These are phyloP conservation scores for Coregonus ussuriensis DNA, from an alignment of 2,797 vertebrate genomes.

Conservation along the genomic window DNA sequence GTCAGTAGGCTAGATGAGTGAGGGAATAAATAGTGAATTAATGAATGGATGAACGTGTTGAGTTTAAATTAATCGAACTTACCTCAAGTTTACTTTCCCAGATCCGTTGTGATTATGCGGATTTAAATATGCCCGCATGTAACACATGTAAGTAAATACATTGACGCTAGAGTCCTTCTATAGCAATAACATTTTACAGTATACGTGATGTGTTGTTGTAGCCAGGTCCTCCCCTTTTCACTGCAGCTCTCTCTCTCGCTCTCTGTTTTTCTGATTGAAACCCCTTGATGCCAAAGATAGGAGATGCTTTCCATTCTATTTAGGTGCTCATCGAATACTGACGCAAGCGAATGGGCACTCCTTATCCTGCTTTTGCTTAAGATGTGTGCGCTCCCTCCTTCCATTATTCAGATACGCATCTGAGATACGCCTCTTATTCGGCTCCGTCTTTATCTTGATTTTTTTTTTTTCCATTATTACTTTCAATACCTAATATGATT, in stretches of 20 bases:
- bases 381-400: background rate
- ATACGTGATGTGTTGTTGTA: background rate
- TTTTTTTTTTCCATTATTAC: background rate
- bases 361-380: background rate
- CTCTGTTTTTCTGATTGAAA: slow-evolving; percentile 2
- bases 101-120: background rate
- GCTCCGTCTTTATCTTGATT: background rate
- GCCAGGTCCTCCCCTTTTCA: background rate
- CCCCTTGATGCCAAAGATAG: background rate
- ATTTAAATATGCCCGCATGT: background rate
- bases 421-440: background rate
- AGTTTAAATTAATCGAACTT: background rate
- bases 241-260: background rate
- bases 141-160: background rate
- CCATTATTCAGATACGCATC: background rate
- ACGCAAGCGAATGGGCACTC: slow-evolving; percentile 3
- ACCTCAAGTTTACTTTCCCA: background rate
- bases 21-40: background rate
- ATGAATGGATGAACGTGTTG: background rate
- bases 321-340: background rate
- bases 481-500: background rate
- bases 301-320: background rate
- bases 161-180: background rate
- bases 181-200: background rate
- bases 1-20: background rate